Percentiles rank a stretch among this genome's conserved stretches.
Evolutionary conservation across 2,888 invertebrate genomes (phyloP).

Genomic region (Teleogryllus oceanicus): DNA sequence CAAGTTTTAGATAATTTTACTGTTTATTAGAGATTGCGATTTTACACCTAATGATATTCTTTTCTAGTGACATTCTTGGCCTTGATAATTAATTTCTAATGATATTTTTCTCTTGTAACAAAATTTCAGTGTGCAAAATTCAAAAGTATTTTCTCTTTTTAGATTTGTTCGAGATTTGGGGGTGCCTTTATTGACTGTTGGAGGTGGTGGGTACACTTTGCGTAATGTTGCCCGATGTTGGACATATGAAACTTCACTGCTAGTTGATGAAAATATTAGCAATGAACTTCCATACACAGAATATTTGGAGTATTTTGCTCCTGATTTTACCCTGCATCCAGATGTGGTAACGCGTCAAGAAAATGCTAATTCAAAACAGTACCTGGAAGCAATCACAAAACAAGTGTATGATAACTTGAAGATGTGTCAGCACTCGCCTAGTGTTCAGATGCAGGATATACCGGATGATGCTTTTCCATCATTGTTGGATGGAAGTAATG

Average conservation of each 20-base stretch:
- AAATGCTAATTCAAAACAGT: slow-evolving; percentile 94
- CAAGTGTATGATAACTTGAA: slow-evolving; percentile 90
- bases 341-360: slow-evolving; percentile 82
- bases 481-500: slow-evolving; percentile 55
- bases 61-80: no score
- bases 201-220: slow-evolving; percentile 83
- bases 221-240: slow-evolving; percentile 97
- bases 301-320: slow-evolving; percentile 95
- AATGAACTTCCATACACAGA: slow-evolving; percentile 95
- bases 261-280: slow-evolving; percentile 88
- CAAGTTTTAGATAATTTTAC: no score
- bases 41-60: no score
- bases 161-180: slow-evolving; percentile 84
- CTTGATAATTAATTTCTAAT: no score
- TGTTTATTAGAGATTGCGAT: no score
- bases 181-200: slow-evolving; percentile 87
- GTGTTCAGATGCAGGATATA: slow-evolving; percentile 96
- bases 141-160: background rate
- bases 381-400: slow-evolving; percentile 81
- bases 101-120: no score
- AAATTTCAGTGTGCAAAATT: no score
- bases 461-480: slow-evolving; percentile 77
- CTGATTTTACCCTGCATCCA: slow-evolving; percentile 93
- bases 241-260: slow-evolving; percentile 95
- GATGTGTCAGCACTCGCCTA: slow-evolving; percentile 89